phyloP scores from a whole-genome alignment of 1,140 invertebrate genomes.

The Idris sp. region DNA sequence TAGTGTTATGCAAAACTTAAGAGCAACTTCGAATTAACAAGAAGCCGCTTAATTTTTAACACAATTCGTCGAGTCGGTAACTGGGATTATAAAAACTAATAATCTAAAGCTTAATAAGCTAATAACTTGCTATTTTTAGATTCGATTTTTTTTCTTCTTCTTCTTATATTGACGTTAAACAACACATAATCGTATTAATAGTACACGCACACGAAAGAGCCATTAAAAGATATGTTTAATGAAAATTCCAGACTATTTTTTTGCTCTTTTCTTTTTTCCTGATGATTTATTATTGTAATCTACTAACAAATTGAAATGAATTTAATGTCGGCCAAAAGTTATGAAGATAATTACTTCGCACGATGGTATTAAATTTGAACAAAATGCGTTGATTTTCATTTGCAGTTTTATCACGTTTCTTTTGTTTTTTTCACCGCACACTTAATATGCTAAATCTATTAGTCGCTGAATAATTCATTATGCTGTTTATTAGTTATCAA shows the following conservation, averaged over 20 bases:
- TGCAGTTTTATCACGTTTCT: slow-evolving; percentile 30
- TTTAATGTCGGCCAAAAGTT: slow-evolving; percentile 33
- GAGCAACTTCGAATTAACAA: neutral
- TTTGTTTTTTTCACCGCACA: slow-evolving; percentile 10
- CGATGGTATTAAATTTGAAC: slow-evolving; percentile 33
- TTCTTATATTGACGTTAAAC: slow-evolving; percentile 5
- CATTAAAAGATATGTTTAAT: slow-evolving; percentile 46
- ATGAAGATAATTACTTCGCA: slow-evolving; percentile 40
- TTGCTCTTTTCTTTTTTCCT: slow-evolving; percentile 10
- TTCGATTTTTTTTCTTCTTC: slow-evolving; percentile 6
- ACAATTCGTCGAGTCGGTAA: slow-evolving; percentile 11
- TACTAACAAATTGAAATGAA: slow-evolving; percentile 49
- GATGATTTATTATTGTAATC: slow-evolving; percentile 48
- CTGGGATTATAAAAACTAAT: slow-evolving; percentile 18
- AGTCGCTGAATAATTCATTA: slow-evolving; percentile 36
- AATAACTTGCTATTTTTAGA: slow-evolving; percentile 36
- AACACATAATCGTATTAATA: slow-evolving; percentile 45
- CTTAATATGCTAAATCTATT: slow-evolving; percentile 32
- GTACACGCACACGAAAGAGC: slow-evolving; percentile 29
- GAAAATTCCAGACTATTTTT: slow-evolving; percentile 9
- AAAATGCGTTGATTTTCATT: slow-evolving; percentile 34
- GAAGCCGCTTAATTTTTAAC: slow-evolving; percentile 8
- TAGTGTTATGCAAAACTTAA: neutral
- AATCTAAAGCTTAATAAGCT: slow-evolving; percentile 24
- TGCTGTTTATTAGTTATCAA: slow-evolving; percentile 34